Percentiles rank a stretch among this genome's conserved stretches.
phyloP scores from a whole-genome alignment of 2,113 vertebrate genomes.

The Chascanopsetta lugubris region DNA sequence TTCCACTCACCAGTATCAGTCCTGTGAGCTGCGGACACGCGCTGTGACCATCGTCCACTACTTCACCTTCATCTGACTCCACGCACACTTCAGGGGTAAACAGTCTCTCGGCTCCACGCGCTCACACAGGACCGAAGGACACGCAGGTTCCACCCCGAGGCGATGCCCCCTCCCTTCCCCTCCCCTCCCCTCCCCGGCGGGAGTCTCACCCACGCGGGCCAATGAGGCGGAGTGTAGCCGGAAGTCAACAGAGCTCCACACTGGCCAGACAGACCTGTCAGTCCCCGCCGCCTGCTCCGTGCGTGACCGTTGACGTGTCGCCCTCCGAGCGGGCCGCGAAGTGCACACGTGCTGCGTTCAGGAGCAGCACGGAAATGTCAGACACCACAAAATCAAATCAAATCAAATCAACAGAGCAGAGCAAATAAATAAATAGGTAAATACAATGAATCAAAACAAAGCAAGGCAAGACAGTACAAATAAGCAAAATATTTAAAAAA shows the following conservation, averaged over 20 bases:
- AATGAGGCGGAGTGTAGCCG: conserved; percentile 11
- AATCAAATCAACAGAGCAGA: too few species aligned
- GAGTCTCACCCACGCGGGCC: conserved; percentile 1
- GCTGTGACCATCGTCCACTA: too few species aligned
- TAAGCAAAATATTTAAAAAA: too few species aligned
- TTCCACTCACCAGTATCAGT: conserved; percentile 40
- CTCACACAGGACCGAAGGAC: too few species aligned
- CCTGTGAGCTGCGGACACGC: neutral
- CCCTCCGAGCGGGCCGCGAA: conserved; percentile 27
- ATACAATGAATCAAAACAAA: too few species aligned
- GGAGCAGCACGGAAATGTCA: neutral
- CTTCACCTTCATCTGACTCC: conserved; percentile 34
- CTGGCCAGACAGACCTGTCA: conserved; percentile 1
- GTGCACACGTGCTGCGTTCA: conserved; percentile 30
- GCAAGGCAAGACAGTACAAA: too few species aligned
- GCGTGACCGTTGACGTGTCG: conserved; percentile 27
- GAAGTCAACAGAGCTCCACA: neutral
- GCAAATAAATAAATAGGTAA: neutral
- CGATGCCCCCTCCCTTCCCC: too few species aligned
- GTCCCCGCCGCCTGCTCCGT: too few species aligned
- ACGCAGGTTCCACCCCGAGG: too few species aligned
- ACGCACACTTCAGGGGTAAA: too few species aligned
- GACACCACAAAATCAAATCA: neutral
- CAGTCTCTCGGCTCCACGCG: too few species aligned
- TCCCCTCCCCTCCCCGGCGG: too few species aligned